Base-by-base conservation (phyloP, 2,888 invertebrate species). In the Hypomecis atomaria region DNA sequence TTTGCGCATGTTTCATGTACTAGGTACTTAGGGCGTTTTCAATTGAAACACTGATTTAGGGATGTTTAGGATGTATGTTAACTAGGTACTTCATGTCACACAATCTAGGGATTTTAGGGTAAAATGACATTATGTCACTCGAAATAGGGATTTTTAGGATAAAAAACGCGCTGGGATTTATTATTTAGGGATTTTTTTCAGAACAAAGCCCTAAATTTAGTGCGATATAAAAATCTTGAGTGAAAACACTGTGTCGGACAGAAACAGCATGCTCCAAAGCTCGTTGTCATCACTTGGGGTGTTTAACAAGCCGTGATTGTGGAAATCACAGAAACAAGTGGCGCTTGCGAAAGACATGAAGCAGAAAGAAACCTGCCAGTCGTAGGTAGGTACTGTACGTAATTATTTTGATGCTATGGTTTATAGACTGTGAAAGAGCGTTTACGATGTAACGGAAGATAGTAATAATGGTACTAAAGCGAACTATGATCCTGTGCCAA, bases 361-460 rank as follows among this genome's bases (percentile, higher is more conserved):
- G 42, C 71, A 69, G 69, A 65, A 55, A 56, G 53, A 44, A 64
- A 53, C 23, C 63, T 65, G 65, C 65, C 65, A 62, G 59, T 59
- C 40, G 36, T n/a, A n/a, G n/a, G n/a, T n/a, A n/a, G n/a, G n/a
- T 50, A 36, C 62, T 65, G 66, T 65, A 65, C 62, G 59, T 62
- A 42, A 42, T 13, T 59, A 55, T 66, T 60, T 65, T 63, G 56
- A 65, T 48, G 62, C 45, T 60, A 37, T 56, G 59, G 38, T 64
- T 64, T 58, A 59, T 54, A 59, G 44, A 9, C 43, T 53, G 53
- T 38, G 58, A 63, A 66, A 65, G 60, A 62, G 67, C 53, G 43
- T 59, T 70, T 60, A 69, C 62, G 64, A 67, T 13, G 56, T 42
- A 60, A 62, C 69, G 59, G 64, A 70, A 62, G 52, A 62, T 63